Conservation (phyloP, 2,113 vertebrate species). For the Bolborhynchus lineola region DNA sequence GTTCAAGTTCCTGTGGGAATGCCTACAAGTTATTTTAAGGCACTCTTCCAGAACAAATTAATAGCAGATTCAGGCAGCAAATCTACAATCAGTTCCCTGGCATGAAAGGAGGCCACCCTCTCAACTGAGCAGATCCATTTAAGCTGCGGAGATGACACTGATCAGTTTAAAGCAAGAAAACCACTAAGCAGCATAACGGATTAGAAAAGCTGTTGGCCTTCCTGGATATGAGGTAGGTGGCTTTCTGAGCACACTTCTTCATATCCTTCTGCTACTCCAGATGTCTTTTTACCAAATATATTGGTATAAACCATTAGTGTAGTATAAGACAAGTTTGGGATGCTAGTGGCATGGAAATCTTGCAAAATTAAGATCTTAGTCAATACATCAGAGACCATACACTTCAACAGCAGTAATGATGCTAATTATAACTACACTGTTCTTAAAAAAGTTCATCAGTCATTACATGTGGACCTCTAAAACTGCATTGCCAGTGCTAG, state of each 20-base stretch:
- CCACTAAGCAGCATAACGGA: background rate
- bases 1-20: conserved; percentile 58
- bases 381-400: background rate
- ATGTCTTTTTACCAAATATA: background rate
- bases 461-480: background rate
- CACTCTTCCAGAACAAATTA: conserved; percentile 42
- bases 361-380: background rate
- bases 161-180: background rate
- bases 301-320: background rate
- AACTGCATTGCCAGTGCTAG: background rate
- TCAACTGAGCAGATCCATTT: background rate
- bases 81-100: conserved; percentile 17
- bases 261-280: background rate
- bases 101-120: conserved; percentile 4
- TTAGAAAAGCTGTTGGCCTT: background rate
- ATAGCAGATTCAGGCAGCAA: conserved; percentile 43
- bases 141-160: background rate
- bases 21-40: conserved; percentile 49
- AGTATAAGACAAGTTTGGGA: background rate
- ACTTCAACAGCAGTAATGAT: background rate
- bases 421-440: background rate
- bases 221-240: background rate
- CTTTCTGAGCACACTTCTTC: background rate
- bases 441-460: background rate
- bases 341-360: background rate